Base-by-base conservation (phyloP, 2,113 vertebrate species). In the Naja naja region DNA sequence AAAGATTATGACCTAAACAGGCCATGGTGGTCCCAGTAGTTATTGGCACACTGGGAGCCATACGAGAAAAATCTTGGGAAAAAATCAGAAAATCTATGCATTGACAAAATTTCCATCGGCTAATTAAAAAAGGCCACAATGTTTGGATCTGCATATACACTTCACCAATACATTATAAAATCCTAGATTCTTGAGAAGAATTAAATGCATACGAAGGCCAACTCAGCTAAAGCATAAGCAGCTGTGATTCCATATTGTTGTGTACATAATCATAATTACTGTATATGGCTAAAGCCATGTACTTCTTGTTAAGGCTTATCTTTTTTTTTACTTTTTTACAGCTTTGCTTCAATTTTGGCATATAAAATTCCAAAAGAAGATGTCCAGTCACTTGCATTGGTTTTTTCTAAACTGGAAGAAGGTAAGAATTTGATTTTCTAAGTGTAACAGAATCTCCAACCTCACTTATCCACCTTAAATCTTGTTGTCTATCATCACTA, bases 341-440 rank as follows among this genome's bases (percentile, higher is more conserved):
- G 98, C 92, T 98, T 98, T 96, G 96, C 98, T 89, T 98, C 98
- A 47, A 96, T 98, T 96, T 94, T 99, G 98, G 98, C 98, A 0
- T 99, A 98, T 94, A 99, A 99, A 97, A 98, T 99, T 92, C 99
- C 99, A 91, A 99, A 98, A 95, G 98, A 99, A 96, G 99, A 99
- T 43, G 98, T 99, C 3, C 97, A 97, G 27, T 99, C 99, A 0
- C 98, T 99, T 93, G 97, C 99, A 90, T 97, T 97, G 87, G 97
- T 98, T 54, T 99, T 99, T 96, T 96, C 98, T 64, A 98, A 98
- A 95, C 96, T 99, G 89, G 99, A 99, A 95, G 98, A 98, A 93
- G 98, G 99, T 99, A 97, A 98, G 97, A 93, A 14, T 43, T 87
- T 47, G 94, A 5, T 92, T 93, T 94, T 45, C 39, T 53, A 87